Conservation (phyloP, 1,140 invertebrate species). For the Bradysia coprophila region DNA sequence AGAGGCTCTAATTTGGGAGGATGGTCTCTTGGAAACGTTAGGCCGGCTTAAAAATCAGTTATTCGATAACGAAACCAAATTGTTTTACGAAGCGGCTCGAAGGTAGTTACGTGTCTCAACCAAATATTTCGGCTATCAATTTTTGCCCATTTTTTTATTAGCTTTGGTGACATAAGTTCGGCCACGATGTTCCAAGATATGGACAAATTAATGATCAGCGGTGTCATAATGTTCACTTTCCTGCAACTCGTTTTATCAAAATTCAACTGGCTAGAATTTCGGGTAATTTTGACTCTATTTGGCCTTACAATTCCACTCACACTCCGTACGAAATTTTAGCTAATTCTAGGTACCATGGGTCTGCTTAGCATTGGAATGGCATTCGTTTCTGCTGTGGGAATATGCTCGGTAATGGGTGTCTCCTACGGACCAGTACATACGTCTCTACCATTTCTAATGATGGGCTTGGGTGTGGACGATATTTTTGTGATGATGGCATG, state of each 20-base stretch:
- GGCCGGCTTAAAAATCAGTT: conserved; percentile 19
- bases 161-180: conserved; percentile 51
- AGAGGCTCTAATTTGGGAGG: conserved; percentile 44
- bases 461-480: conserved; percentile 65
- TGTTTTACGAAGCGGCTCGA: conserved; percentile 44
- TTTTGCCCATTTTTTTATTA: conserved; percentile 11
- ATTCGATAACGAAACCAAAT: conserved; percentile 17
- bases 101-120: conserved; percentile 24
- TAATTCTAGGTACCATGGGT: conserved; percentile 41
- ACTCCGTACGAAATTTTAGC: conserved; percentile 14
- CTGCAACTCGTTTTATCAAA: conserved; percentile 52
- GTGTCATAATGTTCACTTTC: conserved; percentile 51
- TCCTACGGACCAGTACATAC: conserved; percentile 66
- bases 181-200: conserved; percentile 51
- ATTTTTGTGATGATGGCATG: conserved; percentile 66
- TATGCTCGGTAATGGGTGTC: conserved; percentile 42
- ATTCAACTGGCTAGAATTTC: conserved; percentile 54
- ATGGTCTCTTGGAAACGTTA: conserved; percentile 32
- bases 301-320: not conserved
- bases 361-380: conserved; percentile 55
- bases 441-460: conserved; percentile 59
- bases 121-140: not conserved
- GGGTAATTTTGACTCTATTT: conserved; percentile 21
- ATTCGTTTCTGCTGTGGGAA: conserved; percentile 47
- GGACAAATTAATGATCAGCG: conserved; percentile 44